phyloP scores from a whole-genome alignment of 2,888 invertebrate species.

The Acrobeloides nanus region DNA sequence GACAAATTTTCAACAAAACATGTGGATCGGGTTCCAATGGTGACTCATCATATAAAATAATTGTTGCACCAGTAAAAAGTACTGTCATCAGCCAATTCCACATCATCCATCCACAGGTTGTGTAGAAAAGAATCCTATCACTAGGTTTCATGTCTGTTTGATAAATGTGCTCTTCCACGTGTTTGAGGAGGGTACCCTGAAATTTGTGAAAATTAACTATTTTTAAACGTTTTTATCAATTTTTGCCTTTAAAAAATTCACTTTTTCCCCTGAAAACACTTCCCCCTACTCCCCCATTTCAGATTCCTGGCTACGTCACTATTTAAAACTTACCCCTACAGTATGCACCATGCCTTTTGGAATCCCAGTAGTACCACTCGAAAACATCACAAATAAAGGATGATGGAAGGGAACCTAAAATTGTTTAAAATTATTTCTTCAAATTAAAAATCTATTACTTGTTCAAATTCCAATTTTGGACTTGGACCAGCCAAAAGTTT shows the following conservation, averaged over 20 bases:
- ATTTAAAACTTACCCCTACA: slow-evolving; percentile 58
- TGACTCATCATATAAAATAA: slow-evolving; percentile 62
- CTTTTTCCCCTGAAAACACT: no score
- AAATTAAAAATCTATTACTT: no score
- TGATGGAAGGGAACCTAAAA: slow-evolving; percentile 61
- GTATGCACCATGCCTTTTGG: slow-evolving; percentile 63
- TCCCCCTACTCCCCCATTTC: no score
- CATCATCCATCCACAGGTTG: slow-evolving; percentile 64
- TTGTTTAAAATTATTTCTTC: no score
- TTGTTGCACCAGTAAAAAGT: slow-evolving; percentile 55
- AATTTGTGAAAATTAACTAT: slow-evolving; percentile 8
- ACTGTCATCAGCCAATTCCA: slow-evolving; percentile 62
- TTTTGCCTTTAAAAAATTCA: no score
- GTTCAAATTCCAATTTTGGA: no score
- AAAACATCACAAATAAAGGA: slow-evolving; percentile 61
- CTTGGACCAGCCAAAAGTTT: no score
- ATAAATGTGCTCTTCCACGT: slow-evolving; percentile 60
- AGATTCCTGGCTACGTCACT: no score
- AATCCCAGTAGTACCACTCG: slow-evolving; percentile 62
- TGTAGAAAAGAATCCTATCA: slow-evolving; percentile 61
- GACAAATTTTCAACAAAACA: slow-evolving; percentile 56
- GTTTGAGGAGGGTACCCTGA: slow-evolving; percentile 61
- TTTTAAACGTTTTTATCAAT: no score
- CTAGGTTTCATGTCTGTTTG: slow-evolving; percentile 57
- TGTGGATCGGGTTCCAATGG: slow-evolving; percentile 58